Base-by-base conservation (phyloP, 1,140 invertebrate genomes). In the Aporrectodea caliginosa region DNA sequence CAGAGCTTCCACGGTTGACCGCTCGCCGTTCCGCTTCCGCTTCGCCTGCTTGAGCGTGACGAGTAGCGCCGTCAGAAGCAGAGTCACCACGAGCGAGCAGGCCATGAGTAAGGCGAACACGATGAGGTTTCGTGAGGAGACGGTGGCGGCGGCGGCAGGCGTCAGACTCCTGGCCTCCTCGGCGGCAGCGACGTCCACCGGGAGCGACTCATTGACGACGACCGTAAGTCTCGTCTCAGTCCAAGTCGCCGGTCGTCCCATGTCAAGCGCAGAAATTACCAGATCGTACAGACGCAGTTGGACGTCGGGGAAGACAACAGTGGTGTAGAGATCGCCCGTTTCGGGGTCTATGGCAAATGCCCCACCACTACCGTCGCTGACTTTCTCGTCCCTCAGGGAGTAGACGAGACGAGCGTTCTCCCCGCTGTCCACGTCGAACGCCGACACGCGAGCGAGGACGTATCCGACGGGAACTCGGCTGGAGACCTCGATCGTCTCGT, bases 341-440 rank as follows among this genome's bases (percentile, higher is more conserved):
- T 58, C 6, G 6, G 43, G 43, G 43, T 58, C 43, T 6, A 58
- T 22, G 6, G 6, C 43, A 22, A 58, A 58, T 6, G 43, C 43
- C 6, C 6, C 43, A 22, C 22, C 43, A 12, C 22, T 22, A 22
- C 6, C 43, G 43, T 58, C 43, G 6, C 22, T 22, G 43, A 12
- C 22, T 6, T 22, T 22, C 43, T 58, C 43, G 43, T 58, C 43
- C 6, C 22, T 58, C 6, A 58, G 6, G 43, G 43, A 58, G 29
- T 58, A 76, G 12, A 29, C 75, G 31, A 99, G 90, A 0, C 92
- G 91, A 0, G 95, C 94, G 89, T 98, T 99, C 74, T 92, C 91
- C 0, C 94, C 96, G 83, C 94, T 93, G 87, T 99, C 97, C 27
- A 90, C 89, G 88, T 99, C 97, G 2, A 90, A 90, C 0, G 97